Evolutionary conservation across 2,113 vertebrate genomes (phyloP).

Genomic region (Aspiorhynchus laticeps): DNA sequence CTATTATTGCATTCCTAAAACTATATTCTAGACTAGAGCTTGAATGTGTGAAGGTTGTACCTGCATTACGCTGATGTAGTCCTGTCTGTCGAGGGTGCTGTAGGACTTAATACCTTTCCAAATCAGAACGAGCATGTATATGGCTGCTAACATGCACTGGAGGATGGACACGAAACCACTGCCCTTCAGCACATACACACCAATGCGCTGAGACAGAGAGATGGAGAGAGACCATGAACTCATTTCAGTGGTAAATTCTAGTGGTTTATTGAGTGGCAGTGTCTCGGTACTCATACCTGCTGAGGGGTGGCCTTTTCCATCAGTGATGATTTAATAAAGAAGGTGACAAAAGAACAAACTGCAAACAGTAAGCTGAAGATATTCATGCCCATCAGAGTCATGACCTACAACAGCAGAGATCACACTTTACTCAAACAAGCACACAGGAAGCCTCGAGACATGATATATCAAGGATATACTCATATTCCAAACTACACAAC

Average conservation of each 20-base stretch:
- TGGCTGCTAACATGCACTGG: conserved; percentile 65
- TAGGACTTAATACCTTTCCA: conserved; percentile 71
- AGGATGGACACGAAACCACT: conserved; percentile 64
- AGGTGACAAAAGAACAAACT: conserved; percentile 64
- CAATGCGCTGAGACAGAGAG: conserved; percentile 56
- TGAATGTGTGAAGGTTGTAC: conserved; percentile 47
- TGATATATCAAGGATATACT: too few relatives aligned
- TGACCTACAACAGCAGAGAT: conserved; percentile 61
- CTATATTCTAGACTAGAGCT: background rate
- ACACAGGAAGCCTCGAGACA: background rate
- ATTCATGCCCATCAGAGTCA: conserved; percentile 67
- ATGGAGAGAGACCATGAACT: background rate
- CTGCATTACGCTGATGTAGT: conserved; percentile 68
- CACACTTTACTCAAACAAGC: background rate
- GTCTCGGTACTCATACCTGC: conserved; percentile 61
- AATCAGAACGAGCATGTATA: conserved; percentile 70
- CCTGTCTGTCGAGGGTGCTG: conserved; percentile 54
- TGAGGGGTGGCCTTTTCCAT: conserved; percentile 55
- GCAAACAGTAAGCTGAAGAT: conserved; percentile 69
- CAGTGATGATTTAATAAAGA: conserved; percentile 52
- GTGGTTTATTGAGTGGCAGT: background rate
- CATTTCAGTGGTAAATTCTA: background rate
- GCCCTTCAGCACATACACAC: conserved; percentile 66
- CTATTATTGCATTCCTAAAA: background rate
- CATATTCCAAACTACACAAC: background rate